Conservation (phyloP, 2,888 invertebrate species). For the Boloria euphrosyne region DNA sequence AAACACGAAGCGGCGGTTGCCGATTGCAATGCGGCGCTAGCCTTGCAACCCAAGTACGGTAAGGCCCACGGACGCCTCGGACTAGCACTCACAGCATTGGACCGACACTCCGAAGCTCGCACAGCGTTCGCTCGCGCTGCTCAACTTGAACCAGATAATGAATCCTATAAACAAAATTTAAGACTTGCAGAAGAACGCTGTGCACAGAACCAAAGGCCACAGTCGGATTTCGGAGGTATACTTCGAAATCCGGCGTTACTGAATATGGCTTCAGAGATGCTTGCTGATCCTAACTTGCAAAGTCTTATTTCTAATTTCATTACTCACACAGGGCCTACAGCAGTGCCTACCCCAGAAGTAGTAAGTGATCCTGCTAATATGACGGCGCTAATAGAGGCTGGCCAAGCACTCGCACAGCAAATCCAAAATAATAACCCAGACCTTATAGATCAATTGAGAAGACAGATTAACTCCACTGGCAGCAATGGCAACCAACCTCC, state of each 20-base stretch:
- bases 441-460: conserved; percentile 88
- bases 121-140: conserved; percentile 93
- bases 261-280: conserved; percentile 92
- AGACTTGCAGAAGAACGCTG: conserved; percentile 89
- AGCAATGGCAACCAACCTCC: conserved; percentile 50
- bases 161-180: conserved; percentile 93
- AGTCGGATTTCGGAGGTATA: conserved; percentile 84
- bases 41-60: conserved; percentile 94
- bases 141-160: conserved; percentile 95
- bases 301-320: conserved; percentile 86
- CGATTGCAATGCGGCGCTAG: conserved; percentile 95
- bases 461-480: conserved; percentile 82
- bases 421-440: conserved; percentile 92
- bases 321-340: conserved; percentile 52
- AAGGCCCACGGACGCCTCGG: conserved; percentile 97
- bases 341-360: conserved; percentile 45
- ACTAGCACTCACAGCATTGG: conserved; percentile 92
- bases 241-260: conserved; percentile 91
- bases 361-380: conserved; percentile 56
- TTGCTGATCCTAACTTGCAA: conserved; percentile 92
- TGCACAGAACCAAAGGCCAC: conserved; percentile 79
- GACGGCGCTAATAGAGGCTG: conserved; percentile 81
- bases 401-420: conserved; percentile 91
- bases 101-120: conserved; percentile 91
- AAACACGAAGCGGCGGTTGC: conserved; percentile 92